Evolutionary conservation across 2,113 vertebrate species (phyloP).

Genomic region (Columbina picui): DNA sequence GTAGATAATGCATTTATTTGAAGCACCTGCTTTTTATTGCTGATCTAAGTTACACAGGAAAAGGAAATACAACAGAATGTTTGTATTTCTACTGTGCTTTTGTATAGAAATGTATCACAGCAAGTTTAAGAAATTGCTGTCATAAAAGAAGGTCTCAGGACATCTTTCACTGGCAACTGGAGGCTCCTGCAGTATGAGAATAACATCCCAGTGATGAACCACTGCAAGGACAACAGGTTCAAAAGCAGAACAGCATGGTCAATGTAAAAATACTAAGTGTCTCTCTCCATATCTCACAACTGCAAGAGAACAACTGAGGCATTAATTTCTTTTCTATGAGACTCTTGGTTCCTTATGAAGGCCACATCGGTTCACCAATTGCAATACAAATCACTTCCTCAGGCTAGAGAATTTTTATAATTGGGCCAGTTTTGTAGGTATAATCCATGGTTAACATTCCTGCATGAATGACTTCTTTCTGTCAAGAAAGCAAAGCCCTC

Average conservation of each 20-base stretch:
- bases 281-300: neutral
- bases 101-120: neutral
- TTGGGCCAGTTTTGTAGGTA: neutral
- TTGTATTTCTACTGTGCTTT: neutral
- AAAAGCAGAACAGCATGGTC: neutral
- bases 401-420: neutral
- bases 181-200: neutral
- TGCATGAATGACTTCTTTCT: neutral
- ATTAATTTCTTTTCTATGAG: neutral
- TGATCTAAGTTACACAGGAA: neutral
- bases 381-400: neutral
- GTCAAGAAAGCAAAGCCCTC: neutral
- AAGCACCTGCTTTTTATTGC: neutral
- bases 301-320: neutral
- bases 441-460: neutral
- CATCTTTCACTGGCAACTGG: neutral
- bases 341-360: neutral
- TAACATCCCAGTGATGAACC: neutral
- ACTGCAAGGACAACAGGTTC: neutral
- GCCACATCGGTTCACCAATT: neutral
- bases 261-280: neutral
- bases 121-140: neutral
- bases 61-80: neutral
- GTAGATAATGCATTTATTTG: neutral
- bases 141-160: neutral